A percentile compares a stretch with the other conserved stretches of the same genome.
phyloP scores from a whole-genome alignment of 2,888 invertebrate genomes.

The Pristionchus mayeri region DNA sequence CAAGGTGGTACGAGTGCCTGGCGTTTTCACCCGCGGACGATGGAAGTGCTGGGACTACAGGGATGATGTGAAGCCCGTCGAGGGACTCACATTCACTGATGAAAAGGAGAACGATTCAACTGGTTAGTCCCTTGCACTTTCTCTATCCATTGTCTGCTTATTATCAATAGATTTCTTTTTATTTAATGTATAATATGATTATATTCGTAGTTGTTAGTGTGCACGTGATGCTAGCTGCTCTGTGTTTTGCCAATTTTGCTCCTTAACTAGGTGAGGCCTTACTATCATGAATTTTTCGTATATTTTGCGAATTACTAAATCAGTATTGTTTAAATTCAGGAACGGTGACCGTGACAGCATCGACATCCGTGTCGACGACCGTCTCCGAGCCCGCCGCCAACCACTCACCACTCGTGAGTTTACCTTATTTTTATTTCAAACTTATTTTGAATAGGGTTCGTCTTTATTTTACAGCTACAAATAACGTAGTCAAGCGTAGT shows the following conservation, averaged over 20 bases:
- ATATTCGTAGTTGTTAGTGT: too few relatives aligned
- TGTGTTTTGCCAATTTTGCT: background rate
- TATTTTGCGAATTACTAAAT: too few relatives aligned
- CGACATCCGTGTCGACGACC: background rate
- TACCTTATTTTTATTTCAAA: background rate
- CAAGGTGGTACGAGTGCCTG: conserved; percentile 72
- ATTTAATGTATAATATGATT: too few relatives aligned
- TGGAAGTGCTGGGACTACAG: conserved; percentile 69
- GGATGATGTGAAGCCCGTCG: conserved; percentile 54
- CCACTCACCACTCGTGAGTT: background rate
- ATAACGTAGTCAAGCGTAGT: too few relatives aligned
- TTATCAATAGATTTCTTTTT: too few relatives aligned
- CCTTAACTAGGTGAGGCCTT: too few relatives aligned
- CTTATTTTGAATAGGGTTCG: background rate
- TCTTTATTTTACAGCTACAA: too few relatives aligned
- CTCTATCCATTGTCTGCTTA: background rate
- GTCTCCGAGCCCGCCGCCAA: conserved; percentile 1
- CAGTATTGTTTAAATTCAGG: too few relatives aligned
- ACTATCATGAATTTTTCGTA: too few relatives aligned
- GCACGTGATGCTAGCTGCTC: too few relatives aligned
- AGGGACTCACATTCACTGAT: conserved; percentile 35
- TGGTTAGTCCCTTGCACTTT: background rate
- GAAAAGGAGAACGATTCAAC: conserved; percentile 32
- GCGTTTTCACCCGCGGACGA: conserved; percentile 71
- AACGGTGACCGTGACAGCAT: background rate